These are phyloP conservation scores for Australoheros scitulus DNA, from an alignment of 2,113 vertebrate species.

Conservation along the genomic window DNA sequence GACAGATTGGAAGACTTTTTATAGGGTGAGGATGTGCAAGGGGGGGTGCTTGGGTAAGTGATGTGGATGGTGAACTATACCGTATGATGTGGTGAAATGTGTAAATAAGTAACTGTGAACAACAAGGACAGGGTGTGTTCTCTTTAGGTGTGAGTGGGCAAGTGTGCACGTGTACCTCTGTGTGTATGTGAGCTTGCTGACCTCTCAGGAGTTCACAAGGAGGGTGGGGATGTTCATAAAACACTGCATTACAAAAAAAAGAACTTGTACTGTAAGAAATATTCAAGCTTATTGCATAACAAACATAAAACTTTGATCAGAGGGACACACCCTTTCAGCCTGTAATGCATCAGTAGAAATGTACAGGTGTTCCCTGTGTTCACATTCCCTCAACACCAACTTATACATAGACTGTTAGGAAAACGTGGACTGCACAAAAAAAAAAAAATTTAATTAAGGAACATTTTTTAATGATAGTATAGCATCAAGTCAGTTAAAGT, in stretches of 20 bases:
- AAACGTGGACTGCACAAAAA: too few relatives aligned
- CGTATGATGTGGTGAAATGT: slow-evolving; percentile 34
- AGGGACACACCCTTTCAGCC: neutral
- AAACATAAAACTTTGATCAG: slow-evolving; percentile 49
- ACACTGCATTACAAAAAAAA: slow-evolving; percentile 1
- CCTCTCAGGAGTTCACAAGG: slow-evolving; percentile 22
- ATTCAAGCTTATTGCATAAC: slow-evolving; percentile 31
- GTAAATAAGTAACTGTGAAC: slow-evolving; percentile 66
- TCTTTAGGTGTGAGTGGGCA: neutral
- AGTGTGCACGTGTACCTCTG: neutral
- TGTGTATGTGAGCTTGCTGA: slow-evolving; percentile 23
- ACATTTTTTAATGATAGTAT: too few relatives aligned
- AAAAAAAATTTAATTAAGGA: too few relatives aligned
- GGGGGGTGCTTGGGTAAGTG: neutral
- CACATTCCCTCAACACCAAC: too few relatives aligned
- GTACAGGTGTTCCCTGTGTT: neutral
- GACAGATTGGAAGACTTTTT: slow-evolving; percentile 33
- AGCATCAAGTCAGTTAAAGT: too few relatives aligned
- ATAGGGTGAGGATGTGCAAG: slow-evolving; percentile 1
- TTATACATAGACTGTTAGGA: too few relatives aligned
- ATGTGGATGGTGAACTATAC: slow-evolving; percentile 11
- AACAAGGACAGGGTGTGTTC: slow-evolving; percentile 61
- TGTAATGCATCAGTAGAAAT: neutral
- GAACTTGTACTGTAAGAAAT: slow-evolving; percentile 1
- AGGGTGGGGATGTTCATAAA: slow-evolving; percentile 61